A percentile compares a stretch with the other conserved stretches of the same genome.
phyloP scores from a whole-genome alignment of 2,797 vertebrate species.

The Mastacembelus armatus region DNA sequence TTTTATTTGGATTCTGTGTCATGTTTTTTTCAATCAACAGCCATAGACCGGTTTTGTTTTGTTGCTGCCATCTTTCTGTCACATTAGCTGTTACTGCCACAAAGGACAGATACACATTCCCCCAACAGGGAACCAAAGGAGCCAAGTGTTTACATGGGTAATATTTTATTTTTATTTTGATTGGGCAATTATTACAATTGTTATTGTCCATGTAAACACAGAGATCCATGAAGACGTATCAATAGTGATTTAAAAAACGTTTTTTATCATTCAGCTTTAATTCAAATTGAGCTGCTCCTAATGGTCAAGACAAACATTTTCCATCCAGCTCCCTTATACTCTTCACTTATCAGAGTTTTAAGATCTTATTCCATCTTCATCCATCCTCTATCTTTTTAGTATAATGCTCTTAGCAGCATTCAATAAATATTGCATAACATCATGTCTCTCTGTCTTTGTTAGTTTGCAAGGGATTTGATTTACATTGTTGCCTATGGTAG shows the following conservation, averaged over 20 bases:
- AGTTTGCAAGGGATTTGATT: constrained; percentile 7
- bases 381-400: not conserved
- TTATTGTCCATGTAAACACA: too few relatives aligned
- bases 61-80: too few relatives aligned
- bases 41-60: too few relatives aligned
- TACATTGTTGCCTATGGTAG: not conserved
- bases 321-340: not conserved
- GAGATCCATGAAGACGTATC: too few relatives aligned
- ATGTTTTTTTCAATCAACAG: too few relatives aligned
- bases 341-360: not conserved
- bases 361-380: not conserved
- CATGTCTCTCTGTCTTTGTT: not conserved
- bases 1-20: too few relatives aligned
- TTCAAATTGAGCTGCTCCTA: not conserved
- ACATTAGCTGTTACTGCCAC: too few relatives aligned
- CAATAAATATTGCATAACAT: not conserved
- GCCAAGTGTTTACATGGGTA: too few relatives aligned
- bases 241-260: not conserved
- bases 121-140: too few relatives aligned
- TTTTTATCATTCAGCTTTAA: not conserved
- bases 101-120: too few relatives aligned
- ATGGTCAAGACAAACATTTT: not conserved
- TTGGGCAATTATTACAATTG: too few relatives aligned
- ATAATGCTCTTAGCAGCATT: not conserved
- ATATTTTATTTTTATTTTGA: too few relatives aligned